These are phyloP conservation scores for Cathartes aura DNA, from an alignment of 2,113 vertebrate species.

Conservation along the genomic window DNA sequence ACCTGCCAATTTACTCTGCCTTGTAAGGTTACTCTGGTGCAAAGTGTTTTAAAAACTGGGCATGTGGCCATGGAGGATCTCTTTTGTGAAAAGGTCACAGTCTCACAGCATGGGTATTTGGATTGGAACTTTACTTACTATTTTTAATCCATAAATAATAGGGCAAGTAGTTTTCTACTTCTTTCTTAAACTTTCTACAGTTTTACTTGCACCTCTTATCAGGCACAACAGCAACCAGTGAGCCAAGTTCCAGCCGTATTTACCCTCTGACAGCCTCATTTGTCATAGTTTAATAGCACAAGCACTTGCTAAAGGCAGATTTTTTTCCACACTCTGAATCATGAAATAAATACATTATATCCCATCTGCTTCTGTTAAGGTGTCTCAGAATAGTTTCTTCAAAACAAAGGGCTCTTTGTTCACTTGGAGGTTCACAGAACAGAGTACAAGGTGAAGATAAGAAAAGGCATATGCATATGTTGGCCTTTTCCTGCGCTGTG, in stretches of 20 bases:
- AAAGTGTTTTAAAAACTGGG: not conserved
- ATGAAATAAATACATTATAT: not conserved
- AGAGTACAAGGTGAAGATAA: not conserved
- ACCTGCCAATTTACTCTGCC: not conserved
- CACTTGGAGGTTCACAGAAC: not conserved
- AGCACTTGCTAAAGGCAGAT: not conserved
- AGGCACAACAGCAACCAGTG: not conserved
- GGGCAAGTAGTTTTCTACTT: not conserved
- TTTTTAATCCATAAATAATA: not conserved
- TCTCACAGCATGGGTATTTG: not conserved
- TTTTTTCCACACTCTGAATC: fast-evolving
- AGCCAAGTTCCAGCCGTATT: not conserved
- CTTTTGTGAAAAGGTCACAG: not conserved
- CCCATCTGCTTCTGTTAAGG: not conserved
- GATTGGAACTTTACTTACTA: not conserved
- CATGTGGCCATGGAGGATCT: not conserved
- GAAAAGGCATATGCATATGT: not conserved
- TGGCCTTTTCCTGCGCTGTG: not conserved
- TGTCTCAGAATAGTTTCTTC: not conserved
- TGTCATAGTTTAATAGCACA: not conserved
- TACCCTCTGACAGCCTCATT: not conserved
- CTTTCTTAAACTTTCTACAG: not conserved
- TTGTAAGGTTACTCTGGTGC: not conserved
- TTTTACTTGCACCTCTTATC: not conserved
- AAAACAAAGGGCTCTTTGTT: not conserved